Evolutionary conservation across 1,140 invertebrate genomes (phyloP).

Genomic region (Diorhabda carinulata): DNA sequence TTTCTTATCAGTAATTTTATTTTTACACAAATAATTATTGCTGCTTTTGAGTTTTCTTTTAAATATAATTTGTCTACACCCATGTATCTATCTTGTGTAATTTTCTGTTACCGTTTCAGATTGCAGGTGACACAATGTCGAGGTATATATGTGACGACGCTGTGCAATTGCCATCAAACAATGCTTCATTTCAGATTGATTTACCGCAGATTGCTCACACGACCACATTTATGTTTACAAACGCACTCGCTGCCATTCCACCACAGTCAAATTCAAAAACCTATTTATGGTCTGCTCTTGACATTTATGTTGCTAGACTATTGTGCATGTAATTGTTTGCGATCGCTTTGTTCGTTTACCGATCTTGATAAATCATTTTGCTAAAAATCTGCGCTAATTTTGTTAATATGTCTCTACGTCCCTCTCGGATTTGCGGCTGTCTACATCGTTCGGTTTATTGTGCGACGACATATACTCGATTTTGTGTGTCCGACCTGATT

Average conservation of each 20-base stretch:
- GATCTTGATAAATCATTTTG: constrained; percentile 17
- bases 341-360: constrained; percentile 12
- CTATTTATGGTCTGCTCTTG: constrained; percentile 13
- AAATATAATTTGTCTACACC: too few species aligned
- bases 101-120: too few species aligned
- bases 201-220: constrained; percentile 37
- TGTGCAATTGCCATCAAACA: constrained; percentile 39
- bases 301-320: constrained; percentile 23
- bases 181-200: constrained; percentile 43
- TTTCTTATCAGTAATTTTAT: too few species aligned
- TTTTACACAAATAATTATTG: too few species aligned
- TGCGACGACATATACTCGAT: constrained; percentile 12
- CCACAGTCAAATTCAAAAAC: constrained; percentile 22
- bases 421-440: background rate
- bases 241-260: constrained; percentile 19
- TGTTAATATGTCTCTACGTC: background rate
- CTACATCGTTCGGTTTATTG: constrained; percentile 17
- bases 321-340: constrained; percentile 22
- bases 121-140: too few species aligned
- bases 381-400: constrained; percentile 4
- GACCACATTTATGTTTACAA: constrained; percentile 21
- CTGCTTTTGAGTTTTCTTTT: too few species aligned
- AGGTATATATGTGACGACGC: too few species aligned
- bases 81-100: too few species aligned
- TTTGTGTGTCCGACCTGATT: too few species aligned